phyloP scores from a whole-genome alignment of 2,888 invertebrate species.

The Pelosia muscerda region DNA sequence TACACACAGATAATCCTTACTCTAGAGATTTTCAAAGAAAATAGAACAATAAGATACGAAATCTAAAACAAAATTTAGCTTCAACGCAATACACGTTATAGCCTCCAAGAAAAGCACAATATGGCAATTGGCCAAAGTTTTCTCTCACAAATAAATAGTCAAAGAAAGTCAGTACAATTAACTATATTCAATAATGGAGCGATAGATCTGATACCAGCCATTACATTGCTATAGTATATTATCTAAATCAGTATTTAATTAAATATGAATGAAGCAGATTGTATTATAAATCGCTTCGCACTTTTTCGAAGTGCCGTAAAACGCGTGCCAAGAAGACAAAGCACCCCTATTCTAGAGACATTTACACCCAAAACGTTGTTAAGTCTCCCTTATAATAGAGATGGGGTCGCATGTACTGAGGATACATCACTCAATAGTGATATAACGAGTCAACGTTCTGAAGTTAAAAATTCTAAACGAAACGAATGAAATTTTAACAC shows the following conservation, averaged over 20 bases:
- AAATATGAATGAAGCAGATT: slow-evolving; percentile 1
- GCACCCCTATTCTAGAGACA: slow-evolving; percentile 33
- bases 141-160: not conserved
- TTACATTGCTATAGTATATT: not conserved
- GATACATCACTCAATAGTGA: not conserved
- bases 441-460: not conserved
- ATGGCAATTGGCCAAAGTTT: not conserved
- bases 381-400: slow-evolving; percentile 34
- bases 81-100: not conserved
- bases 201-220: not conserved
- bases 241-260: not conserved
- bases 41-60: not conserved
- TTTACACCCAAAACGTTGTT: slow-evolving; percentile 32
- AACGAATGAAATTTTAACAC: not conserved
- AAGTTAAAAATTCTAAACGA: not conserved
- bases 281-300: not conserved
- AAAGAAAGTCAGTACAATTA: not conserved
- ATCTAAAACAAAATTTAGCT: not conserved
- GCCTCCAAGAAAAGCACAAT: not conserved
- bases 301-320: not conserved
- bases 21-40: not conserved
- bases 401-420: not conserved
- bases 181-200: not conserved
- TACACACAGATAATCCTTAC: not conserved
- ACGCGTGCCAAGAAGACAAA: slow-evolving; percentile 11